A percentile compares a stretch with the other conserved stretches of the same genome.
These are phyloP conservation scores for Vanacampus margaritifer DNA, from an alignment of 2,113 vertebrate genomes.

Conservation along the genomic window DNA sequence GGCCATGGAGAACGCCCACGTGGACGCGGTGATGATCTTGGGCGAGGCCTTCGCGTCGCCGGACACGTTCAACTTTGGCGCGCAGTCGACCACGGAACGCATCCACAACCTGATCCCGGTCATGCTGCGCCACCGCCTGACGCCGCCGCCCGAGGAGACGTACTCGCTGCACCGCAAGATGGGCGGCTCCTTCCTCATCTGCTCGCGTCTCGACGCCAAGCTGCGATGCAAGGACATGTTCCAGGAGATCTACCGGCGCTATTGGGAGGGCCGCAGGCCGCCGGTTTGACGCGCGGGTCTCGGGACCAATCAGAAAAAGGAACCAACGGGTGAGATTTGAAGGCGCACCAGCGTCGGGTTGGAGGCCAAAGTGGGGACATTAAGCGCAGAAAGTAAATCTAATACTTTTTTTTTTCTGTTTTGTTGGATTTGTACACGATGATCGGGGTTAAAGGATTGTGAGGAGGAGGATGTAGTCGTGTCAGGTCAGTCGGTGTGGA, in stretches of 20 bases:
- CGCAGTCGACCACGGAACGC: conserved; percentile 89
- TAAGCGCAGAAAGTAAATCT: background rate
- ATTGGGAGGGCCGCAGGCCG: conserved; percentile 72
- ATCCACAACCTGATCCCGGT: conserved; percentile 93
- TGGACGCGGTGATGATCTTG: conserved; percentile 95
- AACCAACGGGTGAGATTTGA: background rate
- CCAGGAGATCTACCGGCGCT: conserved; percentile 79
- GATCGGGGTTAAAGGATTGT: background rate
- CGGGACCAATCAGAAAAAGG: conserved; percentile 31
- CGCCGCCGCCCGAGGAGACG: conserved; percentile 93
- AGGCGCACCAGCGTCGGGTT: background rate
- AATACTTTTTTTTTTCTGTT: background rate
- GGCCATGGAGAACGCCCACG: conserved; percentile 90
- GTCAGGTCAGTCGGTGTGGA: background rate
- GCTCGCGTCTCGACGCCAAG: conserved; percentile 87
- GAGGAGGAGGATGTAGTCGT: background rate
- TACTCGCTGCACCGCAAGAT: conserved; percentile 98
- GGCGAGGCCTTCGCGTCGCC: conserved; percentile 89
- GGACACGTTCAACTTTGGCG: conserved; percentile 83
- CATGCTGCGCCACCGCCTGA: conserved; percentile 91
- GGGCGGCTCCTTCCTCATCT: conserved; percentile 98
- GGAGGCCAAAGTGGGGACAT: background rate
- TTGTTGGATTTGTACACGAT: background rate
- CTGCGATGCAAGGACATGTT: conserved; percentile 90
- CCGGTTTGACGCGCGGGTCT: conserved; percentile 33